Evolutionary conservation across 2,113 vertebrate genomes (phyloP).

Genomic region (Dryoscopus gambensis): DNA sequence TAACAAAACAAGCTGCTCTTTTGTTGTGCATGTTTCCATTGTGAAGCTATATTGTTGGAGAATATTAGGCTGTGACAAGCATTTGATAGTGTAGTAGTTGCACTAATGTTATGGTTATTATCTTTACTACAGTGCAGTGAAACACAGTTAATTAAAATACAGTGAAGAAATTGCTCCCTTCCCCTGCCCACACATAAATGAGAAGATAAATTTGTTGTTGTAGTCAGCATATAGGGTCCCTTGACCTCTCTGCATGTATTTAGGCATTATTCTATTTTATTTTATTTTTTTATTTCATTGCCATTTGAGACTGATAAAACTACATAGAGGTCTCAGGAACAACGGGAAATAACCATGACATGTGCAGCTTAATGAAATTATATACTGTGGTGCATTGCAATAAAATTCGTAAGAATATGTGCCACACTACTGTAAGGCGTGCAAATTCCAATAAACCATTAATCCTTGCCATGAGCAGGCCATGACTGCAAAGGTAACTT

Average conservation of each 20-base stretch:
- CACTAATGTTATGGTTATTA: constrained; percentile 52
- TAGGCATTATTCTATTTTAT: constrained; percentile 19
- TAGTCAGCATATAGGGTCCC: constrained; percentile 11
- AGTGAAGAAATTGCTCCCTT: constrained; percentile 28
- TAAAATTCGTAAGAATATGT: neutral
- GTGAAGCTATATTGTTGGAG: constrained; percentile 8
- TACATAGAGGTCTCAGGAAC: neutral
- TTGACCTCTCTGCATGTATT: constrained; percentile 23
- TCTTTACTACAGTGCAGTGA: constrained; percentile 15
- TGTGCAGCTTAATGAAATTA: constrained; percentile 30
- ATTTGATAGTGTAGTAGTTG: constrained; percentile 9
- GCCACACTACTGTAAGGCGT: neutral
- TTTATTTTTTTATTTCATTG: constrained; percentile 23
- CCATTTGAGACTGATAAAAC: constrained; percentile 31
- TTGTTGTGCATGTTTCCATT: constrained; percentile 7
- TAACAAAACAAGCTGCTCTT: constrained; percentile 56
- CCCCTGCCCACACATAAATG: neutral
- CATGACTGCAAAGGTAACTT: constrained; percentile 45
- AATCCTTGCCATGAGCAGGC: constrained; percentile 11
- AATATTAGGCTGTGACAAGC: constrained; percentile 25
- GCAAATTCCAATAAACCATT: constrained; percentile 33
- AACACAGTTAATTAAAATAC: constrained; percentile 63
- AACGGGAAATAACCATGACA: neutral
- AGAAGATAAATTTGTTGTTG: constrained; percentile 33
- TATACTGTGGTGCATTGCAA: neutral